phyloP scores from a whole-genome alignment of 2,888 invertebrate genomes.

The Pseudanteris insignis region DNA sequence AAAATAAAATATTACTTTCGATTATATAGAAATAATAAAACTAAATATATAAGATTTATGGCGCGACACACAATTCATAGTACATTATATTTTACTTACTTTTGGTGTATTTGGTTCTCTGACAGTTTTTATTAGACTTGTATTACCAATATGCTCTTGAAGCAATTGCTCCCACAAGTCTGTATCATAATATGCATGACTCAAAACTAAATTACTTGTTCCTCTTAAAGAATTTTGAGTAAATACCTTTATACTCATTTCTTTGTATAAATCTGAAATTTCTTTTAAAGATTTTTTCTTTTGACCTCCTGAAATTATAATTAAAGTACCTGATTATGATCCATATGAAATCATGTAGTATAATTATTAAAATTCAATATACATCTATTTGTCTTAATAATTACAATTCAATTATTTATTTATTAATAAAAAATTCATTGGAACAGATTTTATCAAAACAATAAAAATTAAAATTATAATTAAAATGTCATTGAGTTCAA shows the following conservation, averaged over 20 bases:
- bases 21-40: slow-evolving; percentile 1
- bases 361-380: too few relatives aligned
- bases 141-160: slow-evolving; percentile 73
- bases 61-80: too few relatives aligned
- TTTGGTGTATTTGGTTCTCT: slow-evolving; percentile 70
- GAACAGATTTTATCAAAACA: background rate
- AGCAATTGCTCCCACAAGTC: slow-evolving; percentile 82
- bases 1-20: too few relatives aligned
- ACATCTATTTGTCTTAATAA: too few relatives aligned
- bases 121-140: slow-evolving; percentile 71
- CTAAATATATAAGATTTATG: too few relatives aligned
- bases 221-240: slow-evolving; percentile 74
- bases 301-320: slow-evolving; percentile 67
- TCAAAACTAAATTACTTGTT: slow-evolving; percentile 81
- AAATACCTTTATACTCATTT: slow-evolving; percentile 74
- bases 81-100: slow-evolving; percentile 58
- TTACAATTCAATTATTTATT: too few relatives aligned
- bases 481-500: too few relatives aligned
- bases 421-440: background rate
- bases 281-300: slow-evolving; percentile 71
- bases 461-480: too few relatives aligned
- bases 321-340: background rate
- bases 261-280: slow-evolving; percentile 71
- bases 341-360: background rate
- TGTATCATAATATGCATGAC: slow-evolving; percentile 90